Percentiles rank a stretch among this genome's conserved stretches.
These are phyloP conservation scores for Heliconius melpomene DNA, from an alignment of 1,140 invertebrate genomes.

Conservation along the genomic window DNA sequence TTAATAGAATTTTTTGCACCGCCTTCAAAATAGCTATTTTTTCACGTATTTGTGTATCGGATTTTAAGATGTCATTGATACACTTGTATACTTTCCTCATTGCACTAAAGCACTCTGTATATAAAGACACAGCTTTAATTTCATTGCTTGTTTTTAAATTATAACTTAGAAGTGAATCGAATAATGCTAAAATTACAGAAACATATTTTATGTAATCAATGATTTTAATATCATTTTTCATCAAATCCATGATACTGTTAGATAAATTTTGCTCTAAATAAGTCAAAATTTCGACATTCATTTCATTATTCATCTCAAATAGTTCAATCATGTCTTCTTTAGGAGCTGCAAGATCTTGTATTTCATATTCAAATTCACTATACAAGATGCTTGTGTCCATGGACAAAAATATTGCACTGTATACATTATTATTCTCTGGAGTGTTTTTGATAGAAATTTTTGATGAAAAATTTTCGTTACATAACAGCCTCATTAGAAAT, in stretches of 20 bases:
- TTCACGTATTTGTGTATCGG: conserved; percentile 43
- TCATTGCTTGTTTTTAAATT: conserved; percentile 39
- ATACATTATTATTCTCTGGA: conserved; percentile 33
- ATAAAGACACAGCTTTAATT: conserved; percentile 39
- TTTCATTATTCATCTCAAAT: conserved; percentile 47
- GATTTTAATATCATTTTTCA: conserved; percentile 40
- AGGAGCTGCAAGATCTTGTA: conserved; percentile 23
- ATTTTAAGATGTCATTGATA: conserved; percentile 47
- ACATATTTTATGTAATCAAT: conserved; percentile 50
- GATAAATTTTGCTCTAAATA: conserved; percentile 46
- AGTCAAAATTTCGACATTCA: conserved; percentile 44
- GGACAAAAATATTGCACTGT: conserved; percentile 54
- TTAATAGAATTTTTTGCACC: conserved; percentile 49
- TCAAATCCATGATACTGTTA: conserved; percentile 32
- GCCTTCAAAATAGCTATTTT: conserved; percentile 53
- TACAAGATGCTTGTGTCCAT: conserved; percentile 63
- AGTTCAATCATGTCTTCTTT: conserved; percentile 26
- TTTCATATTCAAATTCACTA: conserved; percentile 62
- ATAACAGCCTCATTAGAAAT: conserved; percentile 56
- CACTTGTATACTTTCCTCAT: conserved; percentile 46
- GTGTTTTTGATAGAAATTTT: background rate
- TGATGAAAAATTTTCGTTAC: conserved; percentile 53
- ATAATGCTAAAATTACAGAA: conserved; percentile 48
- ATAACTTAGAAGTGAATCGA: conserved; percentile 50
- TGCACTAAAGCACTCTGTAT: conserved; percentile 38